Percentiles rank a stretch among this genome's conserved stretches.
Conservation (phyloP, 2,888 invertebrate species). For the Parasteatoda lunata region DNA sequence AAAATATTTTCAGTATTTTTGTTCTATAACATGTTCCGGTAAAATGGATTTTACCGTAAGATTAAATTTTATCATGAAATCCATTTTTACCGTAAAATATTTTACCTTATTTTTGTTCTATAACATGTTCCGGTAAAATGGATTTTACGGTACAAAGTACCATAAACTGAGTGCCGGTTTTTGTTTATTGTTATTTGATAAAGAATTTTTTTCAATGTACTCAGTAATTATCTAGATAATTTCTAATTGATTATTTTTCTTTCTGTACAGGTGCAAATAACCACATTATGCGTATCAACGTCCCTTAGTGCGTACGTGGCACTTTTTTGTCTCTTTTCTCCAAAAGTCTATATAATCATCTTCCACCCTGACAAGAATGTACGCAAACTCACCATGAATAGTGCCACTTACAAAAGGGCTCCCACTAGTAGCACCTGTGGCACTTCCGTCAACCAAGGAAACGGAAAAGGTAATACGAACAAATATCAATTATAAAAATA, state of each 20-base stretch:
- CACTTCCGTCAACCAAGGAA: constrained; percentile 71
- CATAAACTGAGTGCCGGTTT: too few relatives aligned
- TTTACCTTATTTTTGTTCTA: too few relatives aligned
- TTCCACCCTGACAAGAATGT: constrained; percentile 85
- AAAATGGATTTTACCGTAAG: too few relatives aligned
- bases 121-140: too few relatives aligned
- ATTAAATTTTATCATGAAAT: too few relatives aligned
- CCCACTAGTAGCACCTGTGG: constrained; percentile 71
- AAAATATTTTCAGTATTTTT: too few relatives aligned
- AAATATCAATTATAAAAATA: not conserved
- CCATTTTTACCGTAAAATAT: too few relatives aligned
- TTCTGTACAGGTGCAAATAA: constrained; percentile 79
- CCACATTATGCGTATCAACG: constrained; percentile 82
- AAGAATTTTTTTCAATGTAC: too few relatives aligned
- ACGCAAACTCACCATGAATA: constrained; percentile 76
- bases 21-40: too few relatives aligned
- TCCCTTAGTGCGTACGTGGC: constrained; percentile 82
- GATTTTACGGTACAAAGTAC: too few relatives aligned
- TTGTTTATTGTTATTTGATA: too few relatives aligned
- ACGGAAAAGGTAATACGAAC: constrained; percentile 53
- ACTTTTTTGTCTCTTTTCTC: constrained; percentile 82
- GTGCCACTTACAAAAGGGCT: constrained; percentile 74
- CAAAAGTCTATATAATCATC: constrained; percentile 83
- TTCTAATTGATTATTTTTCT: constrained; percentile 14
- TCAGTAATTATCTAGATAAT: too few relatives aligned